Conservation (phyloP, 2,113 vertebrate genomes). For the Oreochromis niloticus region DNA sequence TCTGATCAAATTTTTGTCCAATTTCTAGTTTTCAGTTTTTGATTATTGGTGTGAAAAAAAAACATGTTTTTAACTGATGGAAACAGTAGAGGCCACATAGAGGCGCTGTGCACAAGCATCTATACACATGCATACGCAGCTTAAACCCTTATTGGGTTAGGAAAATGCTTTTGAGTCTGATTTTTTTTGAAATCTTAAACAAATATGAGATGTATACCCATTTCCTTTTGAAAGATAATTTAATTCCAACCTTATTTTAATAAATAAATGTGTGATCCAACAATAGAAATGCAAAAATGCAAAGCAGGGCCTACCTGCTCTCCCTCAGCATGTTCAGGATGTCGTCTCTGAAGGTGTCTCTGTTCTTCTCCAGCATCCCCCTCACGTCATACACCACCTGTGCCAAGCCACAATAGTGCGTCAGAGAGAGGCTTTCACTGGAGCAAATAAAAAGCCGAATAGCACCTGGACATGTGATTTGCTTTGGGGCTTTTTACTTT, state of each 20-base stretch:
- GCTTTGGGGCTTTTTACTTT: neutral
- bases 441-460: neutral
- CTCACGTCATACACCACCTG: constrained; percentile 95
- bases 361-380: constrained; percentile 94
- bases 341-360: constrained; percentile 94
- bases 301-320: constrained; percentile 70
- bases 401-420: constrained; percentile 35
- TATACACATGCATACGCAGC: neutral
- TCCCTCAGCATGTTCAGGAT: constrained; percentile 90
- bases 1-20: neutral
- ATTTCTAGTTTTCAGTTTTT: neutral
- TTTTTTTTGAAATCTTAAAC: neutral
- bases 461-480: fast-evolving
- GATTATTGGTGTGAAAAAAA: neutral
- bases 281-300: neutral
- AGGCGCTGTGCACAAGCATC: neutral
- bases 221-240: neutral
- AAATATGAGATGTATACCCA: neutral
- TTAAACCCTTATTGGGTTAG: neutral
- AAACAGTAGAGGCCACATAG: neutral
- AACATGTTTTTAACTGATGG: fast-evolving
- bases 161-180: fast-evolving
- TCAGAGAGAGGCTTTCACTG: neutral
- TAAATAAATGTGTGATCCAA: neutral
- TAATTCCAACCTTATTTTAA: neutral